Percentiles rank a stretch among this genome's conserved stretches.
phyloP scores from a whole-genome alignment of 2,888 invertebrate genomes.

The Scaptomyza parva region DNA sequence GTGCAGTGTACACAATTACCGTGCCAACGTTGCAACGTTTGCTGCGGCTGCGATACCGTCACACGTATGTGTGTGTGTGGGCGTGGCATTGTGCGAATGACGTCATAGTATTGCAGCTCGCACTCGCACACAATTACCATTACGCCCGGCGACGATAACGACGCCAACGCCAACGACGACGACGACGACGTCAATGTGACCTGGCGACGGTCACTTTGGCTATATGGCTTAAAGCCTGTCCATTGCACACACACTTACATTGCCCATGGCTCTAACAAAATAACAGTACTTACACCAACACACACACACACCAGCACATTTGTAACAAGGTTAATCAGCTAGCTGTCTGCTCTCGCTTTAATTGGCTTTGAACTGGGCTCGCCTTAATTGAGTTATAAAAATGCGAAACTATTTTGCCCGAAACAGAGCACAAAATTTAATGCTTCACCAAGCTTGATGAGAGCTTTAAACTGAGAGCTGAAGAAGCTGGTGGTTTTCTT shows the following conservation, averaged over 20 bases:
- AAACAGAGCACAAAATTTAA: conserved; percentile 64
- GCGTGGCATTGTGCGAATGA: conserved; percentile 68
- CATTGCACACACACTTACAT: conserved; percentile 52
- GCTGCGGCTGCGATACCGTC: conserved; percentile 42
- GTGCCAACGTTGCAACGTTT: conserved; percentile 77
- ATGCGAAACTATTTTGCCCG: conserved; percentile 65
- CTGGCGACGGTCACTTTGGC: conserved; percentile 76
- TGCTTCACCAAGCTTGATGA: conserved; percentile 62
- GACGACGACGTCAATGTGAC: conserved; percentile 58
- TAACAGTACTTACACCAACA: conserved; percentile 19
- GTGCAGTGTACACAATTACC: conserved; percentile 78
- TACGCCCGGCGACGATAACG: conserved; percentile 52
- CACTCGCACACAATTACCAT: conserved; percentile 68
- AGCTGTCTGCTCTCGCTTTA: conserved; percentile 73
- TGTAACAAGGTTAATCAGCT: conserved; percentile 75
- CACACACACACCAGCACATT: background rate
- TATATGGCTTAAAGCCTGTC: conserved; percentile 46
- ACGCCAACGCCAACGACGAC: conserved; percentile 26
- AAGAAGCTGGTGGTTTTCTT: conserved; percentile 26
- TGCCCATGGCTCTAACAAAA: conserved; percentile 43
- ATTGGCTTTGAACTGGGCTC: conserved; percentile 68
- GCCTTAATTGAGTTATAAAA: conserved; percentile 67
- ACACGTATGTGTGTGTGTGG: conserved; percentile 56
- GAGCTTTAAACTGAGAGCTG: conserved; percentile 76
- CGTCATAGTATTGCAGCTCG: conserved; percentile 73